Percentiles rank a stretch among this genome's conserved stretches.
Conservation (phyloP, 2,797 vertebrate genomes). For the Tachyglossus aculeatus region DNA sequence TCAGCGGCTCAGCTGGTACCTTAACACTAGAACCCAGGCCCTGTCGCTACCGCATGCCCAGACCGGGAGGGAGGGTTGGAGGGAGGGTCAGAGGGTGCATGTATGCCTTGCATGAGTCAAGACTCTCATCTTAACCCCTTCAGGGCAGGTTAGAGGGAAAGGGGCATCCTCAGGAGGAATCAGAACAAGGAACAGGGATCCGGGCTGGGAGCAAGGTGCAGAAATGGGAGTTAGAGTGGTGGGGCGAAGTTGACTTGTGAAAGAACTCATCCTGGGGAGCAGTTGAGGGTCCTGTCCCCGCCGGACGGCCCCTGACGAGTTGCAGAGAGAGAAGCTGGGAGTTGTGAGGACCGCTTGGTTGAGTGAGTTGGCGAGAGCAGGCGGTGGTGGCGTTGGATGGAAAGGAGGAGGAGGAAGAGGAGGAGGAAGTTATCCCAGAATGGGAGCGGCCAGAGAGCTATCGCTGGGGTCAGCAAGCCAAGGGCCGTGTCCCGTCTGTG, state of each 20-base stretch:
- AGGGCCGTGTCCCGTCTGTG: too few relatives aligned
- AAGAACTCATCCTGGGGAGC: too few relatives aligned
- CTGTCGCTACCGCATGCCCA: slow-evolving; percentile 73
- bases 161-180: neutral
- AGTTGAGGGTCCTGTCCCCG: too few relatives aligned
- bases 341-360: neutral
- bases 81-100: slow-evolving; percentile 54
- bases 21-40: slow-evolving; percentile 68
- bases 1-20: slow-evolving; percentile 69
- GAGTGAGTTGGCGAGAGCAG: neutral
- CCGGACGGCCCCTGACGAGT: too few relatives aligned
- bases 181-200: neutral
- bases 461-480: neutral
- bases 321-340: too few relatives aligned
- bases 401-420: neutral
- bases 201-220: neutral
- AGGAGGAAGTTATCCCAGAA: neutral
- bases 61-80: slow-evolving; percentile 18
- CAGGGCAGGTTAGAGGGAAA: slow-evolving; percentile 15
- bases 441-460: rapidly evolving
- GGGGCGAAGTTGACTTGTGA: too few relatives aligned
- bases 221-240: too few relatives aligned
- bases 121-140: neutral
- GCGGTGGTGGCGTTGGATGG: neutral
- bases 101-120: slow-evolving; percentile 68